Evolutionary conservation across 2,888 invertebrate species (phyloP).

Genomic region (Calliopum simillimum): DNA sequence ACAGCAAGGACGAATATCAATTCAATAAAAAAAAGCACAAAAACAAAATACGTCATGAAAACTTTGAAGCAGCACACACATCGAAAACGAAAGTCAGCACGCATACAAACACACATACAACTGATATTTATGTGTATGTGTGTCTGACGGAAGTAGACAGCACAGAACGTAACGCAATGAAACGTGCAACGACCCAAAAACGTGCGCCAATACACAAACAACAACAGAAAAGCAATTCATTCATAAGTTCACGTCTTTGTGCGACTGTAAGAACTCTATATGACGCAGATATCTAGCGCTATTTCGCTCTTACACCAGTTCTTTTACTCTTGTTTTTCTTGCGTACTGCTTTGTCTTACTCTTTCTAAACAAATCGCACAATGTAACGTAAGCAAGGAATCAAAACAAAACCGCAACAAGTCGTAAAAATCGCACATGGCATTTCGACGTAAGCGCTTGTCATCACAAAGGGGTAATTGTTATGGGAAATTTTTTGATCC

Average conservation of each 20-base stretch:
- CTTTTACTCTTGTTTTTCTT: constrained; percentile 16
- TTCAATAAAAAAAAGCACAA: not conserved
- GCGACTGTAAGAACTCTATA: not conserved
- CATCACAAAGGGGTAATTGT: constrained; percentile 57
- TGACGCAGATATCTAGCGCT: too few species aligned
- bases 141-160: not conserved
- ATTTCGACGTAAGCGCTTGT: not conserved
- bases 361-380: constrained; percentile 42
- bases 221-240: constrained; percentile 32
- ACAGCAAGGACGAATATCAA: constrained; percentile 5
- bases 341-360: constrained; percentile 30
- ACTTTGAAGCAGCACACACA: too few species aligned
- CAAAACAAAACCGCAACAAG: constrained; percentile 42
- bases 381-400: constrained; percentile 34
- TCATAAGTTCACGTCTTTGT: constrained; percentile 38
- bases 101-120: constrained; percentile 1
- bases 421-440: constrained; percentile 30
- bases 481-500: constrained; percentile 58
- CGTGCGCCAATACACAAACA: constrained; percentile 20
- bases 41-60: not conserved
- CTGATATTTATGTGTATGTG: not conserved
- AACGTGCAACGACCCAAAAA: constrained; percentile 36
- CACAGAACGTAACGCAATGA: constrained; percentile 42
- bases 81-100: not conserved
- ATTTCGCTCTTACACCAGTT: not conserved